Conservation (phyloP, 1,140 invertebrate genomes). For the Rhyacophila brunnea region DNA sequence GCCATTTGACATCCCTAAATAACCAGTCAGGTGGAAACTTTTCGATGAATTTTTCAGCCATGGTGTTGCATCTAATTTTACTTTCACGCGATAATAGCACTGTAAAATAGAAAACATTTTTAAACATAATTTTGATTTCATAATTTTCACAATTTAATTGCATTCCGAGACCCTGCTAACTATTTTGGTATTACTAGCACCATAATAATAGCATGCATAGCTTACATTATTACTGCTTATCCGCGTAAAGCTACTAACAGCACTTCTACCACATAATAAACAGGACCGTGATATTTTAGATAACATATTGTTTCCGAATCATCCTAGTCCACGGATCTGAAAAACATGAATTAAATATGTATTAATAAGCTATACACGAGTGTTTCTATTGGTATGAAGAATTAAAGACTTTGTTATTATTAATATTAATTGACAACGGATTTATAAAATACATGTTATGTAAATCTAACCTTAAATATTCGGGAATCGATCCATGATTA, state of each 20-base stretch:
- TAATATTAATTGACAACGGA: too few species aligned
- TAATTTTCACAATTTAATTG: too few species aligned
- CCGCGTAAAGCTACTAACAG: constrained; percentile 8
- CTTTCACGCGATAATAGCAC: constrained; percentile 12
- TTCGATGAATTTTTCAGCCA: constrained; percentile 1
- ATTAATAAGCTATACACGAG: too few species aligned
- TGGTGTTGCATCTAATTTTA: background rate
- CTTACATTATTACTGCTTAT: constrained; percentile 18
- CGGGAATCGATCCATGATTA: too few species aligned
- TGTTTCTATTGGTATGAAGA: too few species aligned
- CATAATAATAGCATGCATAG: background rate
- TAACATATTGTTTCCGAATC: constrained; percentile 6
- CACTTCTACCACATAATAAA: constrained; percentile 14
- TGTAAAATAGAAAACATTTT: background rate
- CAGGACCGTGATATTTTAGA: constrained; percentile 16
- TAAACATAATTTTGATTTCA: too few species aligned
- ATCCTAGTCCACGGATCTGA: background rate
- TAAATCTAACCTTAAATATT: too few species aligned
- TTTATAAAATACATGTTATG: too few species aligned
- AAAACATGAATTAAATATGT: too few species aligned
- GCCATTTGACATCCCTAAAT: background rate
- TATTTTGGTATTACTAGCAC: background rate
- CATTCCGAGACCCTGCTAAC: background rate
- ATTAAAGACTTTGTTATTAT: too few species aligned
- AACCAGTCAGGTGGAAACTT: background rate